Base-by-base conservation (phyloP, 1,140 invertebrate genomes). In the Octopus bimaculoides region DNA sequence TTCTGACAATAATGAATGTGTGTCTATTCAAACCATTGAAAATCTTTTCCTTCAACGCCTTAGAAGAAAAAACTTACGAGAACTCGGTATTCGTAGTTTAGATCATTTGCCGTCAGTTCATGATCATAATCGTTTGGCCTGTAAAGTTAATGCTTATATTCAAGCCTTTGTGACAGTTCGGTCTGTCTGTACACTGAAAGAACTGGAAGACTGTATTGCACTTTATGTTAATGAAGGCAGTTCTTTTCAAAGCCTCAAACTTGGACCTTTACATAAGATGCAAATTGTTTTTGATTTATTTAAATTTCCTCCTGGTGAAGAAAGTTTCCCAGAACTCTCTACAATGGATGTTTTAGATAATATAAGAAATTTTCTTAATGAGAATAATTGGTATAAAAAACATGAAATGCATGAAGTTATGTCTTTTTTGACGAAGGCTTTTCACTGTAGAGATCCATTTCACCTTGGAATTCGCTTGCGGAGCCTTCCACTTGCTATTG, bases 401-500 rank as follows among this genome's bases (percentile, higher is more conserved):
- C 52, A 85, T n/a, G 82, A 85, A 12, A 75, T 90, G 77, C 82
- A 87, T 54, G 84, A 87, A 1, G 87, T 89, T 74, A 86, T 90
- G 86, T 79, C 82, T 10, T 88, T 86, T 77, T 77, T 90, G 26
- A 82, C 85, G 55, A 83, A 87, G 26, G 77, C 80, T 52, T 85
- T 86, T 77, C 66, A 81, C 9, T 85, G 85, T 14, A 80, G 84
- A 12, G 82, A 83, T 80, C 86, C 85, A 4, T 88, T 84, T 78
- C 82, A 85, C 12, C 83, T 90, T n/a, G 89, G 89, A 26, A 84
- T 89, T 10, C 82, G 87, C 61, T 85, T 90, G 5, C 82, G 85
- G 53, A 89, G 88, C 79, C 80, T 90, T n/a, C 84, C 86, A 17
- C 77, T 90, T 55, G 85, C 84, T n/a, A 80, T 85, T 66, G 84